Evolutionary conservation across 2,888 invertebrate genomes (phyloP).

Genomic region (Phyllotreta striolata): DNA sequence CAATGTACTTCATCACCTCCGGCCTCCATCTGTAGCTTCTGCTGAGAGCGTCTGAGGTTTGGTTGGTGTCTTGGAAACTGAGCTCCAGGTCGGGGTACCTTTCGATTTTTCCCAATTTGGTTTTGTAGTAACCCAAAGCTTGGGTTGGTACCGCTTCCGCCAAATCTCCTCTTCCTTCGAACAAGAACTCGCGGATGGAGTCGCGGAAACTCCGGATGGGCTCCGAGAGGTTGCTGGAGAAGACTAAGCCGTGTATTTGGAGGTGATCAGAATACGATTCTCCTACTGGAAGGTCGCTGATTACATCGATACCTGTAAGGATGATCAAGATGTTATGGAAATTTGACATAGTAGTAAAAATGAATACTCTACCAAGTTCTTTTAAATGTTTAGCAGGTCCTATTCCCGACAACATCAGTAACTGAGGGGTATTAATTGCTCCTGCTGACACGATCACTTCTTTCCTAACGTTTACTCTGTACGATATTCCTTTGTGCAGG

Average conservation of each 20-base stretch:
- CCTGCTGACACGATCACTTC: conserved; percentile 73
- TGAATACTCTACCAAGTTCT: conserved; percentile 53
- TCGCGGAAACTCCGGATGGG: conserved; percentile 47
- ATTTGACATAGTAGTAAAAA: neutral
- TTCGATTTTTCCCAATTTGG: conserved; percentile 21
- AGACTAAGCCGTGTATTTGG: conserved; percentile 73
- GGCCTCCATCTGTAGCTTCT: conserved; percentile 25
- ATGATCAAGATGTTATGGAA: neutral
- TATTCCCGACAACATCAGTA: conserved; percentile 74
- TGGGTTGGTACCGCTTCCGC: conserved; percentile 27
- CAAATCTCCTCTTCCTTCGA: conserved; percentile 36
- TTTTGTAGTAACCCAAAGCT: conserved; percentile 34
- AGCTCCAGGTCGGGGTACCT: conserved; percentile 38
- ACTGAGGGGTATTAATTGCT: conserved; percentile 70
- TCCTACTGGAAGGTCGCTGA: conserved; percentile 76
- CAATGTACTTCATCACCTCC: conserved; percentile 19
- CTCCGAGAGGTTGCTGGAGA: conserved; percentile 70
- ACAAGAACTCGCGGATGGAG: conserved; percentile 63
- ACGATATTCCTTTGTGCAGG: conserved; percentile 65
- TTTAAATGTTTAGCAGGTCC: conserved; percentile 64
- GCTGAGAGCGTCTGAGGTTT: conserved; percentile 20
- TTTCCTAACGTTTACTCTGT: conserved; percentile 62
- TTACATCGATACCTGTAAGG: conserved; percentile 62
- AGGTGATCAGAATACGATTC: conserved; percentile 80
- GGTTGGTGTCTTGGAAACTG: conserved; percentile 32